Base-by-base conservation (phyloP, 1,140 invertebrate species). In the Drosophila biarmipes region DNA sequence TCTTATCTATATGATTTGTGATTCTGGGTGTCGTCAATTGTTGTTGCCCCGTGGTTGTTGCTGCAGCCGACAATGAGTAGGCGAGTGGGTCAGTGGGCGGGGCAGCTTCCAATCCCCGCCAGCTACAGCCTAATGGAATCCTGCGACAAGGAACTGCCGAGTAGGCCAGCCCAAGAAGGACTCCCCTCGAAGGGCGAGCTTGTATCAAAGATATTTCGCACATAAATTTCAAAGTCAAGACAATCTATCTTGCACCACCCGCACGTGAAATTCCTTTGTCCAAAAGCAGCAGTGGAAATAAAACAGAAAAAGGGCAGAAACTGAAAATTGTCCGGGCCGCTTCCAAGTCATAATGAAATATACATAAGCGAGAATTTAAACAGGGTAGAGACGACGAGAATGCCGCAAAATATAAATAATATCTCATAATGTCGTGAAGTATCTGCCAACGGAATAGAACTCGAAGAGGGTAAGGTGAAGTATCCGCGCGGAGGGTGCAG, bases 1-100 rank as follows among this genome's bases (percentile, higher is more conserved):
- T 91, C 90, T 91, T 91, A 91, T 91, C 90, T 90, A 90, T 90
- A 90, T 91, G 90, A 91, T 91, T 91, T 91, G 85, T 91, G 90
- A 91, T 91, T 87, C 78, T 84, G 84, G 85, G 85, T 91, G 85
- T 91, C 90, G 77, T 90, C 90, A 78, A 85, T 84, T 84, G 77
- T 90, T 87, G 75, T 72, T 71, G 58, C 38, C 62, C 52, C 24
- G 40, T 40, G 57, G 52, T 72, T 62, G 54, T 52, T 75, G 42
- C 34, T 74, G 58, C 56, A 49, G 34, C n/a, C 35, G 80, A 86
- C 77, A 85, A 80, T 86, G 73, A 86, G 77, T 86, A 77, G 74
- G 78, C 52, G 64, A 48, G 56, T 46, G 64, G 67, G 14, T 71
- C 66, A 67, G 56, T 46, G 49, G 67, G 68, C 38, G 15, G 52